A percentile compares a stretch with the other conserved stretches of the same genome.
These are phyloP conservation scores for Chaetodon auriga DNA, from an alignment of 2,113 vertebrate genomes.

Conservation along the genomic window DNA sequence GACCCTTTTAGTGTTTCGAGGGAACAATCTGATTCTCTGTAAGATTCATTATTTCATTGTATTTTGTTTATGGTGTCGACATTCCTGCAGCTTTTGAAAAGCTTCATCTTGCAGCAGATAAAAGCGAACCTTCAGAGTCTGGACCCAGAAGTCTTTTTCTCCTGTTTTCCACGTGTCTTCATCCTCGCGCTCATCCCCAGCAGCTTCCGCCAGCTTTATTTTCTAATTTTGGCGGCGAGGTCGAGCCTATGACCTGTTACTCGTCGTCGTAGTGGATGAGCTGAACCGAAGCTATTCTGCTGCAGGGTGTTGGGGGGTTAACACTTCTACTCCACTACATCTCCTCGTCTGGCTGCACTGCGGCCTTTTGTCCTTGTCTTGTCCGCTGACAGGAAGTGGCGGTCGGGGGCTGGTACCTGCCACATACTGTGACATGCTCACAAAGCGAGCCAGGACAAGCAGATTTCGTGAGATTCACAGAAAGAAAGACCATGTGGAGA, in stretches of 20 bases:
- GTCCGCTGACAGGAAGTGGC: constrained; percentile 64
- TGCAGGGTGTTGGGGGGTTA: constrained; percentile 28
- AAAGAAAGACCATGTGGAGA: constrained; percentile 24
- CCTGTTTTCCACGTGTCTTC: constrained; percentile 2
- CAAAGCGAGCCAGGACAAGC: constrained; percentile 61
- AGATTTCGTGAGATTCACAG: constrained; percentile 46
- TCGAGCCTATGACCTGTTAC: constrained; percentile 43
- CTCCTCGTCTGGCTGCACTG: constrained; percentile 48
- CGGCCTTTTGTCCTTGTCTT: constrained; percentile 68
- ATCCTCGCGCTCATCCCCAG: neutral
- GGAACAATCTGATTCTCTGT: neutral
- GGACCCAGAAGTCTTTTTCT: neutral
- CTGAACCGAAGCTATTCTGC: constrained; percentile 40
- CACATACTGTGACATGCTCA: constrained; percentile 66
- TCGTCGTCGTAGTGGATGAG: constrained; percentile 11
- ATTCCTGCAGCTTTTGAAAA: neutral
- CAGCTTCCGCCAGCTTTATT: constrained; percentile 25
- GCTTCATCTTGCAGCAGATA: neutral
- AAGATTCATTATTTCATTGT: neutral
- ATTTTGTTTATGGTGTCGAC: neutral
- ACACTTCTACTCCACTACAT: constrained; percentile 59
- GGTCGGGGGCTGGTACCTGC: constrained; percentile 66
- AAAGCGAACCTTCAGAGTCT: neutral
- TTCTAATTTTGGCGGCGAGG: constrained; percentile 37
- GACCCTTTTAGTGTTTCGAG: neutral